A percentile compares a stretch with the other conserved stretches of the same genome.
Evolutionary conservation across 2,113 vertebrate species (phyloP).

Genomic region (Xiphias gladius): DNA sequence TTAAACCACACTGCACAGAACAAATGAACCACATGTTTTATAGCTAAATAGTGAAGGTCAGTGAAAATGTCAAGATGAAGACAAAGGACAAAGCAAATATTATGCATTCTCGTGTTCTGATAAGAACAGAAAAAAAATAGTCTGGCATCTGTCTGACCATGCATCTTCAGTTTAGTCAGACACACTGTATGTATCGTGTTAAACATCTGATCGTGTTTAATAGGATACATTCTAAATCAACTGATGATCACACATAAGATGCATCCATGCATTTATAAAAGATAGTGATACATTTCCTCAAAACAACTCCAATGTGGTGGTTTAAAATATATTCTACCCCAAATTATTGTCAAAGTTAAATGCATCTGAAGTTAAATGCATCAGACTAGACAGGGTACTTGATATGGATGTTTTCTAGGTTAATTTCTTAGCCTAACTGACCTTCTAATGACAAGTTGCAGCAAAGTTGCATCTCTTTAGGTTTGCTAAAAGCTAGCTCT

Average conservation of each 20-base stretch:
- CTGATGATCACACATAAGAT: too few species aligned
- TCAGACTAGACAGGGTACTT: not conserved
- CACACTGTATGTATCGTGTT: too few species aligned
- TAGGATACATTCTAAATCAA: too few species aligned
- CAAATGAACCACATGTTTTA: not conserved
- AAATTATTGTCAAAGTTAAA: not conserved
- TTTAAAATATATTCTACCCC: not conserved
- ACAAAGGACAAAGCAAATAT: not conserved
- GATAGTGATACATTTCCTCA: not conserved
- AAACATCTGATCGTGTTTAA: too few species aligned
- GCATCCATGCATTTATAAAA: not conserved
- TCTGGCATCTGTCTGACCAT: not conserved
- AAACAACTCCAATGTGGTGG: not conserved
- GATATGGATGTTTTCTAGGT: too few species aligned
- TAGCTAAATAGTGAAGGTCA: not conserved
- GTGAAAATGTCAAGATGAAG: conserved; percentile 28
- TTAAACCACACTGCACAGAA: conserved; percentile 2
- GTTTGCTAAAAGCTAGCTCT: not conserved
- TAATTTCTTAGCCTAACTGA: too few species aligned
- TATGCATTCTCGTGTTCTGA: not conserved
- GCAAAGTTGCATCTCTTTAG: not conserved
- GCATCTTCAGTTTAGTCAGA: not conserved
- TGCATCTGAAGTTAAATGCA: too few species aligned
- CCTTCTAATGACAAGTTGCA: not conserved
- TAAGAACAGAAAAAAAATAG: not conserved